Evolutionary conservation across 2,113 vertebrate species (phyloP).

Genomic region (Candoia aspera): DNA sequence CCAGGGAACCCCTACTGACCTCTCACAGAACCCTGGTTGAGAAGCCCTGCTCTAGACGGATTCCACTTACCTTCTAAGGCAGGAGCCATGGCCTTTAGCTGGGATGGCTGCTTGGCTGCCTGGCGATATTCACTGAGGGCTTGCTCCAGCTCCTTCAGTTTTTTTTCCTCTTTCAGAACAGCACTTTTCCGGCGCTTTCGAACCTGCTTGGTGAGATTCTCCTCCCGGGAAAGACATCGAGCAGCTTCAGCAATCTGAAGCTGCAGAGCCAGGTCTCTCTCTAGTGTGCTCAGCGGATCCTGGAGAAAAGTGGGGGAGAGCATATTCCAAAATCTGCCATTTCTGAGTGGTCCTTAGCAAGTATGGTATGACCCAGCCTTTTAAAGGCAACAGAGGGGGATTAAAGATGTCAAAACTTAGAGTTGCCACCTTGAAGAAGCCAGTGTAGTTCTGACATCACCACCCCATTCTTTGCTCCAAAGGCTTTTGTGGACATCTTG

Average conservation of each 20-base stretch:
- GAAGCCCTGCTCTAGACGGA: neutral
- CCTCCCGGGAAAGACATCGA: conserved; percentile 82
- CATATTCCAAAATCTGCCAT: neutral
- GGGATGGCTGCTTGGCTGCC: conserved; percentile 63
- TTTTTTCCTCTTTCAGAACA: conserved; percentile 83
- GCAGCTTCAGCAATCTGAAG: conserved; percentile 86
- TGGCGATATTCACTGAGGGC: conserved; percentile 76
- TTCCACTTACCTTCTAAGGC: conserved; percentile 60
- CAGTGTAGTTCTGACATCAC: neutral
- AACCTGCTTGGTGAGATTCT: conserved; percentile 81
- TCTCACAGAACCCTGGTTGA: too few relatives aligned
- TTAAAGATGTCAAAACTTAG: too few relatives aligned
- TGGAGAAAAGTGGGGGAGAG: conserved; percentile 15
- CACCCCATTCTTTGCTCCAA: neutral
- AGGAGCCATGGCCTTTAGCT: rapidly evolving
- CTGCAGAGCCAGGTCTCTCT: conserved; percentile 87
- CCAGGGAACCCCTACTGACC: too few relatives aligned
- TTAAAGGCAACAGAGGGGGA: neutral
- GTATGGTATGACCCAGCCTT: neutral
- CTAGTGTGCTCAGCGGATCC: conserved; percentile 83
- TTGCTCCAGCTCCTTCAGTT: conserved; percentile 83
- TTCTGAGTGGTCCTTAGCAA: neutral
- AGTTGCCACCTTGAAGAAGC: neutral
- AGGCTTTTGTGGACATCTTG: neutral
- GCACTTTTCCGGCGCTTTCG: conserved; percentile 84